These are phyloP conservation scores for Homarus americanus DNA, from an alignment of 1,140 invertebrate genomes.

Conservation along the genomic window DNA sequence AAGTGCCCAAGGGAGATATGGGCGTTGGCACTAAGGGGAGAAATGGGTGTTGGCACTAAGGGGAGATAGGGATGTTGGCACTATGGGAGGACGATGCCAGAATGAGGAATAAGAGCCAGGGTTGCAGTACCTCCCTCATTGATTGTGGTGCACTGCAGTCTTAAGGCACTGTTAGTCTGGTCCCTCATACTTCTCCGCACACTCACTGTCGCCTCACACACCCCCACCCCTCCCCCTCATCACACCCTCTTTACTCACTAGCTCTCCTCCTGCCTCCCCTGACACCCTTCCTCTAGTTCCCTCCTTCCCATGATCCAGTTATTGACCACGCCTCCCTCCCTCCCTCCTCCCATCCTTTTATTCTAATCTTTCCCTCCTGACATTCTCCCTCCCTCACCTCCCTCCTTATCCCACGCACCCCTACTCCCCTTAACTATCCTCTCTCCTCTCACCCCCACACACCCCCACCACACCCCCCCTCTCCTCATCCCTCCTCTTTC, in stretches of 20 bases:
- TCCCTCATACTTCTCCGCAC: no score
- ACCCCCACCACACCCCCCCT: not conserved
- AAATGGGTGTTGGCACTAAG: not conserved
- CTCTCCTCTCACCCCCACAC: not conserved
- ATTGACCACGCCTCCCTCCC: not conserved
- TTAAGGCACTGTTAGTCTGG: no score
- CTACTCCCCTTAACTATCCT: not conserved
- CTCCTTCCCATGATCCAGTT: no score
- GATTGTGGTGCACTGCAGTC: constrained; percentile 12
- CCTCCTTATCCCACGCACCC: not conserved
- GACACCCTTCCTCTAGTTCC: no score
- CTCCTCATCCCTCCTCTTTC: not conserved
- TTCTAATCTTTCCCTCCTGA: not conserved
- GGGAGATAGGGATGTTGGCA: not conserved
- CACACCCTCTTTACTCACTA: not conserved
- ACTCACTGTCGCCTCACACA: not conserved
- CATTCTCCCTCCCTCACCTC: not conserved
- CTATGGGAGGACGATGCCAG: not conserved
- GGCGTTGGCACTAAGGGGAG: not conserved
- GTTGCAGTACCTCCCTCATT: not conserved
- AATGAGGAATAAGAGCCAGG: not conserved
- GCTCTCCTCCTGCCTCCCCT: no score
- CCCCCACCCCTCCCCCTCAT: not conserved
- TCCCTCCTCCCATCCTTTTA: not conserved
- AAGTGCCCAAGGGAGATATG: not conserved